Percentiles rank a stretch among this genome's conserved stretches.
Conservation (phyloP, 2,888 invertebrate genomes). For the Dexiosoma caninum region DNA sequence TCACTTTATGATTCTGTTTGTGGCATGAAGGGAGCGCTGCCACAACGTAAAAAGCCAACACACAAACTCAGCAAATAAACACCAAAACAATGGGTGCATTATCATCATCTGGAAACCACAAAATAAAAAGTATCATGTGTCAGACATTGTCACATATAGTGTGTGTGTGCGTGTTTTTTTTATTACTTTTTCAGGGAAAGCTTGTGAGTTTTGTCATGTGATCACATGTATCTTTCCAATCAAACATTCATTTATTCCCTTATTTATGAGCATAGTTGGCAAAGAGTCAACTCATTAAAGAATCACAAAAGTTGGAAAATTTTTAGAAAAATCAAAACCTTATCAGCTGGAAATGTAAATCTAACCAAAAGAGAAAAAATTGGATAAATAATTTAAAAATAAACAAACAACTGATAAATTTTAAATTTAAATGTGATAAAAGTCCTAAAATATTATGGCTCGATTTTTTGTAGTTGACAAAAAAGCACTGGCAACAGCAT, state of each 20-base stretch:
- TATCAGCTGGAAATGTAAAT: no score
- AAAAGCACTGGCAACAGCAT: no score
- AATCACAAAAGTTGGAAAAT: neutral
- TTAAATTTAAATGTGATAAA: no score
- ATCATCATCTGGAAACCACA: constrained; percentile 9
- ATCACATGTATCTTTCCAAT: constrained; percentile 39
- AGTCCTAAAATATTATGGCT: no score
- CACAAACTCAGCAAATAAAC: no score
- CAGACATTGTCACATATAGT: constrained; percentile 44
- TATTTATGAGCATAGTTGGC: neutral
- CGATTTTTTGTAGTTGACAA: no score
- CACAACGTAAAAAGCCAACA: constrained; percentile 24
- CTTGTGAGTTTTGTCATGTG: neutral
- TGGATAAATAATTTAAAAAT: no score
- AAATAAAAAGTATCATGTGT: constrained; percentile 49
- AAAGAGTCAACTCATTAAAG: neutral
- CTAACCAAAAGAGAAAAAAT: no score
- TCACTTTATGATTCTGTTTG: neutral
- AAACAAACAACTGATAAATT: no score
- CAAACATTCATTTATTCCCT: constrained; percentile 10
- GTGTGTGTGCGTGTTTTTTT: constrained; percentile 6
- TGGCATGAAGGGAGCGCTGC: constrained; percentile 34
- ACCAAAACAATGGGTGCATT: constrained; percentile 42
- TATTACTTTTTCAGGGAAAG: neutral
- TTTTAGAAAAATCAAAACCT: no score